Evolutionary conservation across 2,797 vertebrate genomes (phyloP), one percentile per base, ranked within the genome.

Genomic region (Sebastolobus alascanus): DNA sequence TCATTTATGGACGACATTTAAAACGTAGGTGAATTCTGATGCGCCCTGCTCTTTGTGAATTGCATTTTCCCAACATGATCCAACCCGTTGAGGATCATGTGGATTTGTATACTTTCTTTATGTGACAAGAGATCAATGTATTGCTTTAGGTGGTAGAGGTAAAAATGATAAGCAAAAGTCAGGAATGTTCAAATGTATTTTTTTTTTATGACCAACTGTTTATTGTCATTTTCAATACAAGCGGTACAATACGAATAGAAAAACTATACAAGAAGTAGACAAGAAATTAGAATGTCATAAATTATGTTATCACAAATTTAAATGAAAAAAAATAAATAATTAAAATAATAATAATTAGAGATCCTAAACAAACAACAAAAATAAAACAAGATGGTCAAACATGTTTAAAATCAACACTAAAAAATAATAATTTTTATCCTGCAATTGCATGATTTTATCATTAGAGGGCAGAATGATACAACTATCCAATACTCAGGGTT

Each of bases 381-480:
- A 25, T 43, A 43, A 43, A 43, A 14, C 4, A 31, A 38, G 61
- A 69, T 31, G 2, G 8, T 25, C 14, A 8, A 50, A 64, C 1
- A 0, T 52, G 35, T 77, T 52, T 22, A 18, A 60, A 55, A 63
- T 18, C 25, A 22, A 5, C 1, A 38, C 1, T 58, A 3, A 27
- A 55, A 35, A 64, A 40, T 18, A 1, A 14, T n/a, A 0, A 13
- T 13, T 14, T 14, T 11, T 8, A 38, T 27, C 2, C 6, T 68
- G 90, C 81, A 91, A 63, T 91, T 66, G n/a, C 80, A 33, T 22
- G 3, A 18, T 73, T 72, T 22, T 0, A 46, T 73, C 91, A 83
- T 40, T 56, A 93, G 94, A 90, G 93, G 93, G 91, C 87, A 90
- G 79, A 86, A 68, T 87, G 25, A 81, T 83, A 89, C 82, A 92